Conservation (phyloP, 2,113 vertebrate genomes). For the Panthera leo region DNA sequence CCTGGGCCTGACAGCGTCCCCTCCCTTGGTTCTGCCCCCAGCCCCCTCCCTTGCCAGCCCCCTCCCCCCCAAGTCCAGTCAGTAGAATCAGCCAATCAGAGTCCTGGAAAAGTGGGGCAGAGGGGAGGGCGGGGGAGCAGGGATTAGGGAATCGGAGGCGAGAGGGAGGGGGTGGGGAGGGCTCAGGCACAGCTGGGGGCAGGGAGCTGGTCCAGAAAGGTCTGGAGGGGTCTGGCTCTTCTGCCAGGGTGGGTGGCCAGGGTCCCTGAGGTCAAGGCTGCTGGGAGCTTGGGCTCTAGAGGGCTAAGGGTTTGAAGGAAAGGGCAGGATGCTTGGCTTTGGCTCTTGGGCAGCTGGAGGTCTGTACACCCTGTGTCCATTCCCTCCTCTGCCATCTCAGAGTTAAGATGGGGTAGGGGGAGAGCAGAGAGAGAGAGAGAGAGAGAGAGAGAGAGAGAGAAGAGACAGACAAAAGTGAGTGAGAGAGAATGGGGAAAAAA, state of each 20-base stretch:
- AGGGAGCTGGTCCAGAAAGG: slow-evolving; percentile 74
- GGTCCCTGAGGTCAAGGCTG: background rate
- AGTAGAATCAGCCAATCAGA: slow-evolving; percentile 79
- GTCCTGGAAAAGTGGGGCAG: slow-evolving; percentile 82
- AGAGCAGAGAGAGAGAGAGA: background rate
- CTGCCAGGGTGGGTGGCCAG: background rate
- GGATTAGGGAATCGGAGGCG: slow-evolving; percentile 77
- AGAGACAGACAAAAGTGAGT: background rate
- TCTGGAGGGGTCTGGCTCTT: slow-evolving; percentile 67
- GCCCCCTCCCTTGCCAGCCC: slow-evolving; percentile 63
- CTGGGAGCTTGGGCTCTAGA: background rate
- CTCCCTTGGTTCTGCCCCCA: slow-evolving; percentile 72
- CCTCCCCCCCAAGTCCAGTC: slow-evolving; percentile 68
- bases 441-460: background rate
- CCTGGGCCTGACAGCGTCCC: slow-evolving; percentile 75
- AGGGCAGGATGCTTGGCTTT: slow-evolving; percentile 50
- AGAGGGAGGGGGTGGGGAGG: slow-evolving; percentile 73
- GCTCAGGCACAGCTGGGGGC: slow-evolving; percentile 79
- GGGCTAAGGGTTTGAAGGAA: background rate
- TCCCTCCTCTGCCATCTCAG: background rate
- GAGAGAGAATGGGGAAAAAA: background rate
- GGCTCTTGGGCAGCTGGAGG: slow-evolving; percentile 40
- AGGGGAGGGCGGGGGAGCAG: slow-evolving; percentile 79
- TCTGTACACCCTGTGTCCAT: background rate
- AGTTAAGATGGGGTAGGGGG: background rate